Percentiles rank a stretch among this genome's conserved stretches.
Evolutionary conservation across 2,113 vertebrate genomes (phyloP).

Genomic region (Barbus barbus): DNA sequence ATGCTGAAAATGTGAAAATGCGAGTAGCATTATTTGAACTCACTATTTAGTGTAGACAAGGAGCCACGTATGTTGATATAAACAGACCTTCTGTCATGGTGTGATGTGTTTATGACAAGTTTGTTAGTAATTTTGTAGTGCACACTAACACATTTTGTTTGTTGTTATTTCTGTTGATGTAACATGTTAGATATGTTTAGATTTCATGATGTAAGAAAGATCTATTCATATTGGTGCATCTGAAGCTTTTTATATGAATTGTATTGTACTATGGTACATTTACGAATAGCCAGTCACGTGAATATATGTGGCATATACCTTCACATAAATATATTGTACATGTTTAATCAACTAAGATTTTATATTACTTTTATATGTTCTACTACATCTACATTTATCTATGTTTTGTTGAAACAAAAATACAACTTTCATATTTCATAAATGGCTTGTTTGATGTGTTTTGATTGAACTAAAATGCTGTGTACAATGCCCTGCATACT

Average conservation of each 20-base stretch:
- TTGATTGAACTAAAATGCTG: not conserved
- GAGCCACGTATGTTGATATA: not conserved
- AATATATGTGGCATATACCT: not conserved
- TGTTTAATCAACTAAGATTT: conserved; percentile 8
- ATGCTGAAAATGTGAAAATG: conserved; percentile 11
- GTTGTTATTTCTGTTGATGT: not conserved
- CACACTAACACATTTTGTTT: too few species aligned
- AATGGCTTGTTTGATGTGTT: not conserved
- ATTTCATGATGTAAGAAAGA: not conserved
- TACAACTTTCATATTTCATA: not conserved
- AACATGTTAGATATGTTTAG: not conserved
- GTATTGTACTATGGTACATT: not conserved
- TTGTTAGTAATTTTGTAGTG: not conserved
- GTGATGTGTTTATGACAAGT: not conserved
- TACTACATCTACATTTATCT: not conserved
- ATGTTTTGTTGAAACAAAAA: not conserved
- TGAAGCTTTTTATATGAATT: not conserved
- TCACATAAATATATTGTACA: not conserved
- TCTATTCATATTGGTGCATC: not conserved
- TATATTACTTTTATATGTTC: not conserved
- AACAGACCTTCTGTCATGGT: not conserved
- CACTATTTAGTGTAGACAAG: too few species aligned
- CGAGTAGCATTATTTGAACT: not conserved
- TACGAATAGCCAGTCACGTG: not conserved
- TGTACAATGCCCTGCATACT: not conserved